Evolutionary conservation across 1,140 invertebrate genomes (phyloP).

Genomic region (Bombus waltoni): DNA sequence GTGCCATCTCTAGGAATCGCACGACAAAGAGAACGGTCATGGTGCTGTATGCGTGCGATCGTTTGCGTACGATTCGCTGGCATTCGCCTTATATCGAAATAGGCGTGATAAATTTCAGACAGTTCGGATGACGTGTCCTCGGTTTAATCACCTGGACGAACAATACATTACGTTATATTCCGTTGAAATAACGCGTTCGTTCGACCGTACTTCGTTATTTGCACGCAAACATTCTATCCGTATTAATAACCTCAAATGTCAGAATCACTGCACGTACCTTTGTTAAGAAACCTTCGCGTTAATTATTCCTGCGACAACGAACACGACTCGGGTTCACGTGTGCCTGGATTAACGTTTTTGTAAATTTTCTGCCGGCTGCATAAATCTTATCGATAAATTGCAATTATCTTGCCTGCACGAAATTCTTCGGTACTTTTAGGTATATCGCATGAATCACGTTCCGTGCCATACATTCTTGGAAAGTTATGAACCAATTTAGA

Average conservation of each 20-base stretch:
- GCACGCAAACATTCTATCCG: not conserved
- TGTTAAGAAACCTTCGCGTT: not conserved
- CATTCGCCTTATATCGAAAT: not conserved
- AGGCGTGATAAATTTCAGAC: not conserved
- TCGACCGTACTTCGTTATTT: slow-evolving; percentile 11
- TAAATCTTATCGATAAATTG: slow-evolving; percentile 27
- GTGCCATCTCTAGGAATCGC: not conserved
- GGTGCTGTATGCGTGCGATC: not conserved
- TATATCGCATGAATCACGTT: slow-evolving; percentile 4
- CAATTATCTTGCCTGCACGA: not conserved
- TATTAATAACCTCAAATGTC: slow-evolving; percentile 27
- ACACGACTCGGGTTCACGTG: not conserved
- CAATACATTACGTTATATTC: not conserved
- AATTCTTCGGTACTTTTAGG: not conserved
- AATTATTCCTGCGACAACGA: slow-evolving; percentile 26
- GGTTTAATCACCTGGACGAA: not conserved
- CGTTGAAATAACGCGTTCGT: not conserved
- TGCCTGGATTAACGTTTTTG: slow-evolving; percentile 1
- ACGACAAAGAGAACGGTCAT: not conserved
- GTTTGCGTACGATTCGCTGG: not conserved
- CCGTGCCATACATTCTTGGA: slow-evolving; percentile 15
- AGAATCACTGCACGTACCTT: not conserved
- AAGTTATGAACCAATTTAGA: slow-evolving; percentile 35
- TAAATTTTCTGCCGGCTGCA: not conserved
- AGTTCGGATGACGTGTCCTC: not conserved